A percentile compares a stretch with the other conserved stretches of the same genome.
These are phyloP conservation scores for Drosophila truncata DNA, from an alignment of 1,140 invertebrate species.

Conservation along the genomic window DNA sequence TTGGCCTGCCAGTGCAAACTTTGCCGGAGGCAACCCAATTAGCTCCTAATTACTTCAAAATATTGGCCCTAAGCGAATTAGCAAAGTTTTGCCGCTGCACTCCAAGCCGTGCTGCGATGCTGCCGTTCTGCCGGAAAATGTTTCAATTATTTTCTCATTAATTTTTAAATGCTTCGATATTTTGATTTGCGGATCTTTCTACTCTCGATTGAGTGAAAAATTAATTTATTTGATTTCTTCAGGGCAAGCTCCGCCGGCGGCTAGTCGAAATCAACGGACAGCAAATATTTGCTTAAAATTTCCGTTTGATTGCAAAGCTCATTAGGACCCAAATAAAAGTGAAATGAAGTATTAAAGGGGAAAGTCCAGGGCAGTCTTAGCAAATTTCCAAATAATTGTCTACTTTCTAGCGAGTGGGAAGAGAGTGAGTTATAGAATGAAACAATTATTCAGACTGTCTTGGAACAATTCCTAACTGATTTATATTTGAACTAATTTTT, in stretches of 20 bases:
- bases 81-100: slow-evolving; percentile 21
- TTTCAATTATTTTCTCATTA: slow-evolving; percentile 38
- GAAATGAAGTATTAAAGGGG: slow-evolving; percentile 19
- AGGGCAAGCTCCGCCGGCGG: slow-evolving; percentile 6
- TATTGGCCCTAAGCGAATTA: slow-evolving; percentile 11
- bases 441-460: neutral
- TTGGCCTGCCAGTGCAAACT: slow-evolving; percentile 8
- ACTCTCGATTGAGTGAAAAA: slow-evolving; percentile 13
- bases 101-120: neutral
- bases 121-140: slow-evolving; percentile 17
- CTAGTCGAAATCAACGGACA: slow-evolving; percentile 21
- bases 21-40: slow-evolving; percentile 16
- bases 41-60: slow-evolving; percentile 26
- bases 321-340: slow-evolving; percentile 18
- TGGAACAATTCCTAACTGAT: no score
- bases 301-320: slow-evolving; percentile 39
- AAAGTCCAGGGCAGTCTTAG: neutral
- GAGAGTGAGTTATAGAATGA: neutral
- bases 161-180: slow-evolving; percentile 16
- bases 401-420: neutral
- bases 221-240: slow-evolving; percentile 14
- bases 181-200: slow-evolving; percentile 7
- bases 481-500: no score
- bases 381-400: neutral
- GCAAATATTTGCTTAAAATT: slow-evolving; percentile 31